These are phyloP conservation scores for Poecilia velifera DNA, from an alignment of 2,797 vertebrate species.

Conservation along the genomic window DNA sequence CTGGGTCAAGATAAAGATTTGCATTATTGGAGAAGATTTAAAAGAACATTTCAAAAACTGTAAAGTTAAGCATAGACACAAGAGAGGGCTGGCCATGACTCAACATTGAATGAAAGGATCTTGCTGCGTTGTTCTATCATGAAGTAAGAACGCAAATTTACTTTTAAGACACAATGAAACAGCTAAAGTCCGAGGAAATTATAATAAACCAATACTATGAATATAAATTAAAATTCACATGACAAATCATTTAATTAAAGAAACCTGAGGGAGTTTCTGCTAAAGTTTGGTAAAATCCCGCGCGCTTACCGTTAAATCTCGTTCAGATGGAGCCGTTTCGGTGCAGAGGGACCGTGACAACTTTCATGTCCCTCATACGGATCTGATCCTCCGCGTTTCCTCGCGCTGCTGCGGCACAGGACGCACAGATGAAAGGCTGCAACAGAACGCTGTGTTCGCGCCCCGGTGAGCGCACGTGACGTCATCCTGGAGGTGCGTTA, in stretches of 20 bases:
- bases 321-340: constrained; percentile 26
- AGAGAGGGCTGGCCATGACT: not conserved
- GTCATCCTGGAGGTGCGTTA: constrained; percentile 72
- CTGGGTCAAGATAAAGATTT: not conserved
- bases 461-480: constrained; percentile 71
- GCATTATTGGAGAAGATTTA: not conserved
- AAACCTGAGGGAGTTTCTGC: not conserved
- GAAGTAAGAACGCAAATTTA: not conserved
- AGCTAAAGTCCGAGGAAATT: not conserved
- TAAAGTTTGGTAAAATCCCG: constrained; percentile 18
- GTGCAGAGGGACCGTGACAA: constrained; percentile 2
- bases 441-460: constrained; percentile 22
- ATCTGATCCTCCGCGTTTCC: constrained; percentile 13
- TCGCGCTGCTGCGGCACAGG: constrained; percentile 5
- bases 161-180: not conserved
- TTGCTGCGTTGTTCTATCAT: not conserved
- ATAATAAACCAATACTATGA: too few relatives aligned
- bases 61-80: not conserved
- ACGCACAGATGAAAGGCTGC: constrained; percentile 11
- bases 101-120: not conserved
- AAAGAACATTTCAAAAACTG: not conserved
- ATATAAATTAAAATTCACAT: not conserved
- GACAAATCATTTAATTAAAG: not conserved
- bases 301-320: constrained; percentile 52
- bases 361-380: constrained; percentile 47